Evolutionary conservation across 1,140 invertebrate species (phyloP).

Genomic region (Drosophila tropicalis): DNA sequence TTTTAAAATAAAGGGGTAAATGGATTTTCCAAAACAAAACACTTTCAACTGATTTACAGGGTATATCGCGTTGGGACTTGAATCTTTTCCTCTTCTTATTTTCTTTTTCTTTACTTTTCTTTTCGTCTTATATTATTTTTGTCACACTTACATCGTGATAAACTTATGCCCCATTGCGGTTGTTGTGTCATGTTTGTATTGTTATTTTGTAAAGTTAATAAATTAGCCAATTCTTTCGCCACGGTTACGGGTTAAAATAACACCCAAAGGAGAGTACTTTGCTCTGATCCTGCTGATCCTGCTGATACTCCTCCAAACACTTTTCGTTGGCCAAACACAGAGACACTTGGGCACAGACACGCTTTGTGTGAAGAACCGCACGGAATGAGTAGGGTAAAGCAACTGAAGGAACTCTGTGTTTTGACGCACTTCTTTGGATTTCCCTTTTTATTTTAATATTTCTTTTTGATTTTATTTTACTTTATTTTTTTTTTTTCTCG

Average conservation of each 20-base stretch:
- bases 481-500: conserved; percentile 32
- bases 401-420: conserved; percentile 2
- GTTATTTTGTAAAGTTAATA: conserved; percentile 62
- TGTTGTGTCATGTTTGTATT: conserved; percentile 75
- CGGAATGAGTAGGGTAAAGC: conserved; percentile 39
- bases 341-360: neutral
- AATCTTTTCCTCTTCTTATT: neutral
- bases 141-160: conserved; percentile 78
- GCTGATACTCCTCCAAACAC: neutral
- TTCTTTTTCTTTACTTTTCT: neutral
- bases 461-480: conserved; percentile 32
- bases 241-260: conserved; percentile 47
- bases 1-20: too few species aligned
- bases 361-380: conserved; percentile 39
- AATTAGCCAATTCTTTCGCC: conserved; percentile 67
- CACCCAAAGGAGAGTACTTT: conserved; percentile 4
- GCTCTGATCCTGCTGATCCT: conserved; percentile 31
- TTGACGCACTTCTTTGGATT: conserved; percentile 43
- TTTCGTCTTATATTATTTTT: neutral
- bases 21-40: too few species aligned
- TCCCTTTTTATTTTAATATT: conserved; percentile 11
- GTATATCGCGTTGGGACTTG: neutral
- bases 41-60: neutral
- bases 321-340: conserved; percentile 13
- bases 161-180: conserved; percentile 78